A percentile compares a stretch with the other conserved stretches of the same genome.
These are phyloP conservation scores for Brachyrhaphis roseni DNA, from an alignment of 2,797 vertebrate genomes.

Conservation along the genomic window DNA sequence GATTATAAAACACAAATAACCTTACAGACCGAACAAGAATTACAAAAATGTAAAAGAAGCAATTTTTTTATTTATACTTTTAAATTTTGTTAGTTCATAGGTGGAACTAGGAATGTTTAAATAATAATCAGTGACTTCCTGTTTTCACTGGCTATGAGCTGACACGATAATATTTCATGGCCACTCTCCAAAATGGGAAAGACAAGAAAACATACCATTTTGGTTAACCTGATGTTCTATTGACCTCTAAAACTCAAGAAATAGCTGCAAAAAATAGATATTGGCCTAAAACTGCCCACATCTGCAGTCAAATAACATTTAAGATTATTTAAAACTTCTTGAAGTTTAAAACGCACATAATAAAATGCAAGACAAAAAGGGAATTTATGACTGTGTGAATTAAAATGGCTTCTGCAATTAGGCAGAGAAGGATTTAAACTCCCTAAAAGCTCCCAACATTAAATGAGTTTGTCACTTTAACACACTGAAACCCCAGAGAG, in stretches of 20 bases:
- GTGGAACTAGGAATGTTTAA: not conserved
- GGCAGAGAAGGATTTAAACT: not conserved
- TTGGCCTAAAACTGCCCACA: not conserved
- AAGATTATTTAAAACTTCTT: no score
- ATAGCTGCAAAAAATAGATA: not conserved
- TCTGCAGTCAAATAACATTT: not conserved
- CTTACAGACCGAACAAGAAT: no score
- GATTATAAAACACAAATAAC: not conserved
- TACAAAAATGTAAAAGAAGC: no score
- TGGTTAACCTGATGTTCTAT: not conserved
- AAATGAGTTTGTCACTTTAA: not conserved
- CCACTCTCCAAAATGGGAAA: not conserved
- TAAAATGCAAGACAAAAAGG: not conserved
- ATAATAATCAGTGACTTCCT: not conserved
- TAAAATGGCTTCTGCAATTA: not conserved
- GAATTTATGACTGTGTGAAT: not conserved
- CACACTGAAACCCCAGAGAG: no score
- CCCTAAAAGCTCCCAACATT: not conserved
- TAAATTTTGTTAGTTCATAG: not conserved
- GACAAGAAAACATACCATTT: not conserved
- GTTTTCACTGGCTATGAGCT: not conserved
- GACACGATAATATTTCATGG: not conserved
- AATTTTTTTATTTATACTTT: not conserved
- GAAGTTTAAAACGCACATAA: no score
- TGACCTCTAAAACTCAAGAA: not conserved